Conservation (phyloP, 2,113 vertebrate species). For the Tragelaphus imberbis region DNA sequence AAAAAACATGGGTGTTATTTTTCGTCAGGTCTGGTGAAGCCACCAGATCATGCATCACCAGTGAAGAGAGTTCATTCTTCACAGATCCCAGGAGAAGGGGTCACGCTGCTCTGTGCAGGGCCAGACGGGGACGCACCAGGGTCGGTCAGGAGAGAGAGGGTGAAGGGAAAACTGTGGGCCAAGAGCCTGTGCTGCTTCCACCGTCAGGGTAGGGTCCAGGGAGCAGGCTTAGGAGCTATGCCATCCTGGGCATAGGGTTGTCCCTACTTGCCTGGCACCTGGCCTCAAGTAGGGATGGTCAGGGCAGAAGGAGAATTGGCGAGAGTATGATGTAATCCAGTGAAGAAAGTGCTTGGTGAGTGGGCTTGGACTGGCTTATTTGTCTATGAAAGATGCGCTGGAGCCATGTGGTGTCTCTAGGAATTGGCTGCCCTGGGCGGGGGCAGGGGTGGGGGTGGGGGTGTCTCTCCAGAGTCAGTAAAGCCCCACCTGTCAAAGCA, state of each 20-base stretch:
- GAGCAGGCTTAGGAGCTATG: neutral
- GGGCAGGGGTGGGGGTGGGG: fast-evolving
- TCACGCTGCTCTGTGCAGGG: fast-evolving
- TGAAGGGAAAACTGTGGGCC: fast-evolving
- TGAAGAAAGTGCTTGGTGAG: too few relatives aligned
- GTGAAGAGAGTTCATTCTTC: neutral
- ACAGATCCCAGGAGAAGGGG: neutral
- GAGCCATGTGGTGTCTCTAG: fast-evolving
- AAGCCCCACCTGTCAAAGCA: neutral
- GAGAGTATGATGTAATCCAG: neutral
- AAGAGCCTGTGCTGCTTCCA: neutral
- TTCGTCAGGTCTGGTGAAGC: neutral
- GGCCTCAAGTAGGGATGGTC: neutral
- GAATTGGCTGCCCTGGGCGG: fast-evolving
- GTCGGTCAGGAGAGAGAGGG: neutral
- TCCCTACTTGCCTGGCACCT: neutral
- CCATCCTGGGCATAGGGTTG: neutral
- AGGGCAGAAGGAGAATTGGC: neutral
- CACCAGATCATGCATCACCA: neutral
- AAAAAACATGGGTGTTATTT: neutral
- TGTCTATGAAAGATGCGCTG: fast-evolving
- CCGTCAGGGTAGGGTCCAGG: fast-evolving
- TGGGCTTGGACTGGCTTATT: neutral
- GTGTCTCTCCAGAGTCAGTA: neutral
- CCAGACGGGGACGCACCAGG: fast-evolving